These are phyloP conservation scores for Zaprionus africanus DNA, from an alignment of 1,140 invertebrate genomes.

Conservation along the genomic window DNA sequence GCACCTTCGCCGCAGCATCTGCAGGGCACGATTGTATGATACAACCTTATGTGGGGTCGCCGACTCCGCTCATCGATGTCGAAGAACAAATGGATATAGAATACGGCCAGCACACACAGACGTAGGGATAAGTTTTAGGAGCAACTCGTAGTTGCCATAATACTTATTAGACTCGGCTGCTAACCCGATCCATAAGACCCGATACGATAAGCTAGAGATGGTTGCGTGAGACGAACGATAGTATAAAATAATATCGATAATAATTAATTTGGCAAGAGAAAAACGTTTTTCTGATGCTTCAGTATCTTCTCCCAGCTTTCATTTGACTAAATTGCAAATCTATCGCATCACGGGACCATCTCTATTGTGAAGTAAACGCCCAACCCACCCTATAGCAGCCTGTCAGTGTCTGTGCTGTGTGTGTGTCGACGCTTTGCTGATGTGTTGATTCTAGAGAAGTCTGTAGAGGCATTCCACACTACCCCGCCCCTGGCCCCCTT, in stretches of 20 bases:
- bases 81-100: slow-evolving; percentile 84
- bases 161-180: slow-evolving; percentile 26
- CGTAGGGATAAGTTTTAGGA: slow-evolving; percentile 72
- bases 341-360: slow-evolving; percentile 22
- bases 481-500: neutral
- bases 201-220: slow-evolving; percentile 11
- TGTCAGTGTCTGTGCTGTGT: slow-evolving; percentile 68
- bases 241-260: neutral
- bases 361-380: slow-evolving; percentile 17
- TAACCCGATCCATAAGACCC: slow-evolving; percentile 25
- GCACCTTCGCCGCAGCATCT: slow-evolving; percentile 90
- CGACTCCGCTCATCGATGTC: slow-evolving; percentile 85
- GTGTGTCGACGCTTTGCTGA: slow-evolving; percentile 38
- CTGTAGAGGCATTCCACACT: neutral
- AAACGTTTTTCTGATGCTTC: neutral
- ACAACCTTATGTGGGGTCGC: slow-evolving; percentile 95
- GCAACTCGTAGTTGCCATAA: neutral
- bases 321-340: neutral
- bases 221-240: slow-evolving; percentile 11
- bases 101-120: slow-evolving; percentile 78
- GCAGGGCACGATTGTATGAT: slow-evolving; percentile 96
- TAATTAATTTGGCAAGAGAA: too few relatives aligned
- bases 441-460: slow-evolving; percentile 19
- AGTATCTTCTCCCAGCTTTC: neutral
- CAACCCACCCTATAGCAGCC: slow-evolving; percentile 53